Evolutionary conservation across 2,888 invertebrate genomes (phyloP), one percentile per base, ranked within the genome.

Genomic region (Drosophila villosipedis): DNA sequence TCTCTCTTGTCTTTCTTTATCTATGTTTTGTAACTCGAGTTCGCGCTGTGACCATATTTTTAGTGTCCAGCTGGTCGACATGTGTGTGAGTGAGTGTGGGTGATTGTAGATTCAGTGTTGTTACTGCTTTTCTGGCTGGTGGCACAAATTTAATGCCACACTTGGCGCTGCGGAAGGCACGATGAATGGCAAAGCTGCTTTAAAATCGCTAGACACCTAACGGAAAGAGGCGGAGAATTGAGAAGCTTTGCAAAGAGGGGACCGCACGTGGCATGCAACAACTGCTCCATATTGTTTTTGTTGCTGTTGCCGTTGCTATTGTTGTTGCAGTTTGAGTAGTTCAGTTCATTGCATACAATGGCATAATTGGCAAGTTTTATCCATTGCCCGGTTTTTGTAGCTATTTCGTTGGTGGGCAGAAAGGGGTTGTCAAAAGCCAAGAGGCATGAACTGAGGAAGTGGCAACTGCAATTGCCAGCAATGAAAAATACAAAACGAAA

Each of bases 301-400:
- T 28, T 37, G 49, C 25, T 19, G 57, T 9, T 59, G 58, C 5
- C 63, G 52, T 9, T 59, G 64, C 6, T 62, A 65, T 52, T 77
- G 50, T 12, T 69, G 57, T 5, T 59, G 43, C 33, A 76, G 66
- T 80, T 77, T n/a, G 63, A 76, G 84, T 79, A 53, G 82, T 84
- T 73, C 87, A 84, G 87, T 89, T 87, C 89, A 89, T 84, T 89
- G 90, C 84, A 80, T 84, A 73, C 87, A 84, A 74, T 86, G 74
- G 88, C 88, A 89, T 85, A 85, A 85, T 85, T 85, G 85, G 90
- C 88, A 84, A 87, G 85, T 84, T 89, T 88, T 87, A 89, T 87
- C 72, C 82, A 74, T 76, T 73, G 77, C 72, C 50, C 30, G 25
- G 49, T 60, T 60, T 68, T 47, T 41, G 70, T 30, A 54, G 50